phyloP scores from a whole-genome alignment of 2,113 vertebrate genomes.

The Psephotus haematonotus region DNA sequence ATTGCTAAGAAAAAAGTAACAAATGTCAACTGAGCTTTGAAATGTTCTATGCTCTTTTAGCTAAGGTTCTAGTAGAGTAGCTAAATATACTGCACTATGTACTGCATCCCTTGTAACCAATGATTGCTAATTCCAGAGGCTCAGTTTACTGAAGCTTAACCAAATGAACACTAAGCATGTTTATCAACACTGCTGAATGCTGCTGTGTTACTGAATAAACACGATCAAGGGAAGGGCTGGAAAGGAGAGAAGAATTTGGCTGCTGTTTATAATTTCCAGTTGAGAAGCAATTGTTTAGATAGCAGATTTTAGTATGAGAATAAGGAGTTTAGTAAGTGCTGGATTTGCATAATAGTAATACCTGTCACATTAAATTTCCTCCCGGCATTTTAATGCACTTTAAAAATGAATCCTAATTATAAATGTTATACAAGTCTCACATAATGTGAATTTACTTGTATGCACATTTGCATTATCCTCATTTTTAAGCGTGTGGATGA shows the following conservation, averaged over 20 bases:
- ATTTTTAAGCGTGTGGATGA: conserved; percentile 27
- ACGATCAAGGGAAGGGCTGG: background rate
- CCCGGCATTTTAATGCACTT: background rate
- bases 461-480: conserved; percentile 8
- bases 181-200: background rate
- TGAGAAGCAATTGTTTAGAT: conserved; percentile 40
- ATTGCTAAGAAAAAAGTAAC: background rate
- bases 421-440: conserved; percentile 28
- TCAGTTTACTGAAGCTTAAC: background rate
- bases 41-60: background rate
- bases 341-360: conserved; percentile 48
- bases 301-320: conserved; percentile 21
- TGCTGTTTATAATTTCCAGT: conserved; percentile 25
- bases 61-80: background rate
- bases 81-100: background rate
- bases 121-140: background rate
- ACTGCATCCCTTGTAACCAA: background rate
- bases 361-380: conserved; percentile 50
- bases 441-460: conserved; percentile 41
- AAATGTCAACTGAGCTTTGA: background rate
- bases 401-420: conserved; percentile 47
- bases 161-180: background rate
- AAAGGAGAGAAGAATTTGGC: background rate
- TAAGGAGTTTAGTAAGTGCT: conserved; percentile 2
- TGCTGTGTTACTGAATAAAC: background rate